Evolutionary conservation across 2,797 vertebrate genomes (phyloP), one percentile per base, ranked within the genome.

Genomic region (Odontamblyopus lacepedii): DNA sequence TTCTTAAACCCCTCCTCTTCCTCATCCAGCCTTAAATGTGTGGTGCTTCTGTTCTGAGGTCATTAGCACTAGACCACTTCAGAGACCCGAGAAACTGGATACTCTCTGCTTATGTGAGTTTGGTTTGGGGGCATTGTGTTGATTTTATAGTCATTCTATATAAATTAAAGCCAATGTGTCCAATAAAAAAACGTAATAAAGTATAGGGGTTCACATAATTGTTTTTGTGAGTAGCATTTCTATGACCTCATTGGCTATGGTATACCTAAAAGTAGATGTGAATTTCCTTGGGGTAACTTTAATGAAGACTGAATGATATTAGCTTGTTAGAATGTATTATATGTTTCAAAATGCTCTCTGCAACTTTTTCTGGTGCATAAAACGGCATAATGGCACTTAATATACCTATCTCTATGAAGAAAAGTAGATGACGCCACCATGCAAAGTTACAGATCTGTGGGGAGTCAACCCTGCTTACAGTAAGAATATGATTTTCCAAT

Each of bases 1-100:
- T 69, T 74, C 72, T 53, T 71, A 63, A 79, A 78, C 78, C 75
- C 88, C 83, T 80, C 89, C 88, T 84, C 80, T 86, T 88, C 90
- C 84, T 86, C 87, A 88, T 78, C 76, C 26, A 53, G 50, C 60
- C 78, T 51, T 81, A 86, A 86, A 90, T 92, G 89, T 90, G 84
- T 87, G 81, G 79, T 56, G 84, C 89, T 88, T 92, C 88, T 92
- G 88, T 91, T 90, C 76, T 70, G 75, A 69, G 44, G 77, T 90
- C 84, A 90, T 91, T 89, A 87, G 84, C 83, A 86, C 88, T 78
- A 78, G 78, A 76, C 84, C 85, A 88, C 88, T 91, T 89, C 84
- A 89, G 85, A 88, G 53, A 69, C 66, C 78, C 71, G 67, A 78
- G 65, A 87, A 80, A 89, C 87, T 70, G 75, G 78, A 89, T 76